A percentile compares a stretch with the other conserved stretches of the same genome.
Evolutionary conservation across 2,888 invertebrate genomes (phyloP).

Genomic region (Sinodicranocentrus sp.): DNA sequence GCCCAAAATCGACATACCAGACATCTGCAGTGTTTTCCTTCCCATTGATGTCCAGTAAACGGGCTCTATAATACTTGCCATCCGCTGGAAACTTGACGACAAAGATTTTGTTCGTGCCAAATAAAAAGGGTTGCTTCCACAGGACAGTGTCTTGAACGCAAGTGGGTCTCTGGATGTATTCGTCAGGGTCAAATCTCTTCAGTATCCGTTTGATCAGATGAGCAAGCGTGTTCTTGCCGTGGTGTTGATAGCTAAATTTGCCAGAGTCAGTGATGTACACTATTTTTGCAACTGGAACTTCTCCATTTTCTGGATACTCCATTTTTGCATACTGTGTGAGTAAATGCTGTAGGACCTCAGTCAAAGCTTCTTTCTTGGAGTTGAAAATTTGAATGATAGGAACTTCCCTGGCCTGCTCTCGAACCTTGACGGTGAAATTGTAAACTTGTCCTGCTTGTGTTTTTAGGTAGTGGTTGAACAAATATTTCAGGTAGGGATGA

Average conservation of each 20-base stretch:
- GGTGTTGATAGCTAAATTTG: conserved; percentile 5
- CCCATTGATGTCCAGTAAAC: not conserved
- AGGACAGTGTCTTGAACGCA: not conserved
- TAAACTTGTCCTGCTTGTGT: not conserved
- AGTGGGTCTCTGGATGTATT: not conserved
- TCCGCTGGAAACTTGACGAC: not conserved
- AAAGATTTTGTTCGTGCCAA: not conserved
- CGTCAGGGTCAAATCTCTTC: not conserved
- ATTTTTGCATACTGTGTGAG: not conserved
- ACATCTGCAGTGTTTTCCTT: not conserved
- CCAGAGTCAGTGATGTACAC: not conserved
- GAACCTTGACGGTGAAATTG: not conserved
- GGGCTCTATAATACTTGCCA: not conserved
- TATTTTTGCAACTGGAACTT: not conserved
- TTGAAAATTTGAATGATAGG: conserved; percentile 22
- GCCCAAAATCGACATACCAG: conserved; percentile 31
- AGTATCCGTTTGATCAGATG: not conserved
- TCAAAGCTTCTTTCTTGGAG: too few relatives aligned
- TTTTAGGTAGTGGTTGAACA: conserved; percentile 11
- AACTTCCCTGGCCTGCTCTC: not conserved
- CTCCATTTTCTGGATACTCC: conserved; percentile 18
- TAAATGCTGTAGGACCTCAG: conserved; percentile 14
- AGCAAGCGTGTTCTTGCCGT: not conserved
- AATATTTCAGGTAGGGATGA: not conserved
- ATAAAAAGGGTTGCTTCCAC: not conserved